These are phyloP conservation scores for Scalopus aquaticus DNA, from an alignment of 2,113 vertebrate species.

Conservation along the genomic window DNA sequence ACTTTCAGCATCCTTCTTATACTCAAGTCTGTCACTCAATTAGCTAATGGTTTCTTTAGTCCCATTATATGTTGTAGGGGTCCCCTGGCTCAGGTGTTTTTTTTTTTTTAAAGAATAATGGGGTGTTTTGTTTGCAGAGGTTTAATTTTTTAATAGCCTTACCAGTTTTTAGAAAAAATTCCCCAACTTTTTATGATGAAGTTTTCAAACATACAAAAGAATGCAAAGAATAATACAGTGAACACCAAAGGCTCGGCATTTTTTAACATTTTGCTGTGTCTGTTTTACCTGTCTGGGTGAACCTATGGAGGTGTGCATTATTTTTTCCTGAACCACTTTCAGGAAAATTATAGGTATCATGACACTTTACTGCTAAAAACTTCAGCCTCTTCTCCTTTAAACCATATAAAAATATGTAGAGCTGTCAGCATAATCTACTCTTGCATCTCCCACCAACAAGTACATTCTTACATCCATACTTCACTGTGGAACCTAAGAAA, in stretches of 20 bases:
- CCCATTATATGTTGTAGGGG: conserved; percentile 67
- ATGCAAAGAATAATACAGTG: neutral
- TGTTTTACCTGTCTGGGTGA: neutral
- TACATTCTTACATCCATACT: neutral
- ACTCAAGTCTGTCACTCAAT: conserved; percentile 57
- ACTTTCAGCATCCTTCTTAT: neutral
- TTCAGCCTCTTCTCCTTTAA: neutral
- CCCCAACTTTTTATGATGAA: conserved; percentile 53
- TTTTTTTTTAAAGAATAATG: conserved; percentile 52
- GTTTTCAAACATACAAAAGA: conserved; percentile 43
- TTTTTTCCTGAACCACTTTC: neutral
- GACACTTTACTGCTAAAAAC: neutral
- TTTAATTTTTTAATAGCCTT: conserved; percentile 66
- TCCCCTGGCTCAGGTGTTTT: neutral
- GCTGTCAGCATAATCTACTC: neutral
- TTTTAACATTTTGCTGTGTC: neutral
- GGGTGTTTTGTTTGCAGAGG: conserved; percentile 67
- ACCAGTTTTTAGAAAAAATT: conserved; percentile 43
- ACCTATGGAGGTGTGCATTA: neutral
- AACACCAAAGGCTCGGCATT: neutral
- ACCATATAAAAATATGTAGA: neutral
- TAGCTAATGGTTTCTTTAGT: conserved; percentile 71
- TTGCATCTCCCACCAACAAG: neutral
- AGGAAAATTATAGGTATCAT: neutral
- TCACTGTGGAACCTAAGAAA: neutral